Percentiles rank a stretch among this genome's conserved stretches.
These are phyloP conservation scores for Trichonephila inaurata DNA, from an alignment of 1,140 invertebrate species.

Conservation along the genomic window DNA sequence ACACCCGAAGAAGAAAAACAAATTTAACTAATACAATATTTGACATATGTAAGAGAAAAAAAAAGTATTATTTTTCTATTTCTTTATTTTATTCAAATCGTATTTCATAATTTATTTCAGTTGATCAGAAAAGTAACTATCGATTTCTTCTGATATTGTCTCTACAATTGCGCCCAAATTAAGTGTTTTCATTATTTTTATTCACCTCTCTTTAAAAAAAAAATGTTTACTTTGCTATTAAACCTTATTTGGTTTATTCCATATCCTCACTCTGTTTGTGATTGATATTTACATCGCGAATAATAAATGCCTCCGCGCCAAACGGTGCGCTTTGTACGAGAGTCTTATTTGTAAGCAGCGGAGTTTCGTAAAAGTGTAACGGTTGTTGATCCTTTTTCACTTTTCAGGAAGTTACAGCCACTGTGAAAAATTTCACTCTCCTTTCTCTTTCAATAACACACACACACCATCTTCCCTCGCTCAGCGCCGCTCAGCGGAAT, in stretches of 20 bases:
- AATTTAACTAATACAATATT: too few relatives aligned
- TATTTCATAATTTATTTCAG: too few relatives aligned
- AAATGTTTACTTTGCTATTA: not conserved
- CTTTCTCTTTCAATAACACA: slow-evolving; percentile 39
- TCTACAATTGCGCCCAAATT: too few relatives aligned
- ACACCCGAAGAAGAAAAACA: too few relatives aligned
- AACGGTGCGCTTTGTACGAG: not conserved
- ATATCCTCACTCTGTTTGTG: not conserved
- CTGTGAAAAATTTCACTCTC: not conserved
- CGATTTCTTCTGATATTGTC: too few relatives aligned
- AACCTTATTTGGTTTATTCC: not conserved
- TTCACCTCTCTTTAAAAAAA: not conserved
- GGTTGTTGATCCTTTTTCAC: slow-evolving; percentile 28
- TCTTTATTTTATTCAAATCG: too few relatives aligned
- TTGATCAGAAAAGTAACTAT: too few relatives aligned
- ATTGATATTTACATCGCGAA: not conserved
- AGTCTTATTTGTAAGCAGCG: slow-evolving; percentile 22
- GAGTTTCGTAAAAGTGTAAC: slow-evolving; percentile 30
- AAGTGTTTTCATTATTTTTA: too few relatives aligned
- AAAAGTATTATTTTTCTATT: too few relatives aligned
- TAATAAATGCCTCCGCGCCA: slow-evolving; percentile 2
- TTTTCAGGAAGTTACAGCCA: slow-evolving; percentile 2
- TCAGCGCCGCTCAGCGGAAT: not conserved
- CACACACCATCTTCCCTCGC: not conserved
- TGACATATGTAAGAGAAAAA: too few relatives aligned